Base-by-base conservation (phyloP, 2,888 invertebrate genomes). In the Galerucella pusilla region DNA sequence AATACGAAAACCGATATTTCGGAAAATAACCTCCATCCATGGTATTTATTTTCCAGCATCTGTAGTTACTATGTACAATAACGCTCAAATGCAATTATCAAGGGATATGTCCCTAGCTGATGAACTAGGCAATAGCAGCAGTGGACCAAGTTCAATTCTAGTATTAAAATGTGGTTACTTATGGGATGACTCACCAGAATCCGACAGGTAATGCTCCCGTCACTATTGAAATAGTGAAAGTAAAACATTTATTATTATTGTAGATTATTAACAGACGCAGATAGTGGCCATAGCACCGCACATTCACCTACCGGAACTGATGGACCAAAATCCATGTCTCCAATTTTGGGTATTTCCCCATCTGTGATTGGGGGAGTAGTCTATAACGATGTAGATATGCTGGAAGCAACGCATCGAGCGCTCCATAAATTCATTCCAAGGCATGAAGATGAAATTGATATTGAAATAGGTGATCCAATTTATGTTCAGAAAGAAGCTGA, bases 391-490 rank as follows among this genome's bases (percentile, higher is more conserved):
- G 86, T 87, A 14, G 88, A 88, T 71, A 85, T 88, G 86, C 90
- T 97, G 54, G 97, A 97, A 89, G 97, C 97, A 2, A 98, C 98
- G 35, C 98, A 98, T 86, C 91, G 98, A 84, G 98, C 97, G 9
- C 90, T 98, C 86, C 97, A 98, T 88, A 96, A 97, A 86, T 99
- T 99, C 85, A 92, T 98, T 83, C 97, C 98, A 0, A 91, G 98
- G 76, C 98, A 98, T 87, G 93, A 94, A 78, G 98, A 98, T 84
- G 98, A 99, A 89, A 94, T 99, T 77, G 96, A 97, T 86, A 92
- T 99, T 46, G 98, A 99, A 89, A 97, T 98, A 75, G 99, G 99
- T 1, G 99, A 99, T 88, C 97, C 98, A 1, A 93, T 99, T 79
- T 97, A 98, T 86, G 97, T 99, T 80, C 96, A 97, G 86, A 96